phyloP scores from a whole-genome alignment of 1,140 invertebrate genomes.

The Brachionus asplanchnoidis region DNA sequence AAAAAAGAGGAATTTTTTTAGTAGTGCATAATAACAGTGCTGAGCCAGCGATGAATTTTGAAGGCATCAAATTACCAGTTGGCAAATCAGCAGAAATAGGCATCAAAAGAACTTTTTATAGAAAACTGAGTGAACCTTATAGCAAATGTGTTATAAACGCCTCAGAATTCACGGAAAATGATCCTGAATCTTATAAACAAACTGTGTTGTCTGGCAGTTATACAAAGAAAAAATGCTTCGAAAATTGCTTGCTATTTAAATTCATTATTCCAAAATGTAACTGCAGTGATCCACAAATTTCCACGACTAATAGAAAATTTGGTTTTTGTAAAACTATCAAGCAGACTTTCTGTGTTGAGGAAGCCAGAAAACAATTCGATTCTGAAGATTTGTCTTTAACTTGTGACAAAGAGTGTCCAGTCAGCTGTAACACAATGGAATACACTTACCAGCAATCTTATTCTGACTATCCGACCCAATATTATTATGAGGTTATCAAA shows the following conservation, averaged over 20 bases:
- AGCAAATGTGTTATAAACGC: not conserved
- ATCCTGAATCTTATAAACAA: not conserved
- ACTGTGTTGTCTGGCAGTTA: not conserved
- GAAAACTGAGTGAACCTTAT: not conserved
- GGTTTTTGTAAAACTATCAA: not conserved
- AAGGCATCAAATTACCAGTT: not conserved
- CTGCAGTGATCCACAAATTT: not conserved
- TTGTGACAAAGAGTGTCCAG: not conserved
- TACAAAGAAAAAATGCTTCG: not conserved
- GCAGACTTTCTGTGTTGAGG: not conserved
- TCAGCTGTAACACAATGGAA: not conserved
- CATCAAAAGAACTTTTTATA: not conserved
- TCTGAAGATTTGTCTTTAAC: not conserved
- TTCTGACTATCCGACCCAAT: not conserved
- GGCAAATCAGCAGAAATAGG: not conserved
- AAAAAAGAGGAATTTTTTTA: constrained; percentile 7
- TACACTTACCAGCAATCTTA: not conserved
- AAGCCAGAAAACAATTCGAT: not conserved
- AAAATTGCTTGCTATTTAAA: not conserved
- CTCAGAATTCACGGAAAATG: not conserved
- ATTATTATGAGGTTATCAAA: not conserved
- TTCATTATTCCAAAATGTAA: constrained; percentile 18
- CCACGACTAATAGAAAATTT: too few relatives aligned
- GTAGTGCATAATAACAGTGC: not conserved
- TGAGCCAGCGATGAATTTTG: not conserved